A percentile compares a stretch with the other conserved stretches of the same genome.
Conservation (phyloP, 1,140 invertebrate species). For the Pseudachorutes palmiensis region DNA sequence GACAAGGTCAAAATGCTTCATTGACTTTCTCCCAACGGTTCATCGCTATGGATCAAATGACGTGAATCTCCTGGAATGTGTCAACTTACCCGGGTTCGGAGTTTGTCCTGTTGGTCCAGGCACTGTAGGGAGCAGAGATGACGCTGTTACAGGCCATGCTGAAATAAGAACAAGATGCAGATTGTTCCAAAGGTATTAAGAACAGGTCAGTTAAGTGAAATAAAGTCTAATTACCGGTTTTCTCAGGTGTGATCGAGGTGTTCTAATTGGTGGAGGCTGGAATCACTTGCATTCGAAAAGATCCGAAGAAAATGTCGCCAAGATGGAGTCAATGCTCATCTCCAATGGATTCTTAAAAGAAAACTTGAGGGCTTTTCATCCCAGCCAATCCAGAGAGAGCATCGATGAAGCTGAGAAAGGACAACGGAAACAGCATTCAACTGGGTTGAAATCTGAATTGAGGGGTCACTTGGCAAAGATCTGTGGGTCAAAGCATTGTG, state of each 20-base stretch:
- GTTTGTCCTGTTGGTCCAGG: constrained; percentile 44
- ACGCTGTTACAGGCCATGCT: constrained; percentile 45
- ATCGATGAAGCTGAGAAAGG: too few relatives aligned
- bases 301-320: constrained; percentile 42
- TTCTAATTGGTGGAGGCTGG: constrained; percentile 51
- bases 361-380: constrained; percentile 52
- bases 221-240: neutral
- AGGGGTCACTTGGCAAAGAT: constrained; percentile 47
- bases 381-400: too few relatives aligned
- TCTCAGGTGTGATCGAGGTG: constrained; percentile 46
- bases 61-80: constrained; percentile 32
- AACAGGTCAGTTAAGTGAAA: neutral
- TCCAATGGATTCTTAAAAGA: constrained; percentile 46
- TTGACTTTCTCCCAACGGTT: constrained; percentile 35
- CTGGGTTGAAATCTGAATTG: constrained; percentile 47
- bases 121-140: neutral
- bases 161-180: constrained; percentile 46
- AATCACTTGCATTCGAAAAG: constrained; percentile 44
- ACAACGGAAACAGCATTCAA: too few relatives aligned
- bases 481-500: constrained; percentile 46
- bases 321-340: constrained; percentile 45
- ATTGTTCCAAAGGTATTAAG: constrained; percentile 44
- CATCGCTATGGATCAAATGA: constrained; percentile 14
- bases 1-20: constrained; percentile 22
- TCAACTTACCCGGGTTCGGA: constrained; percentile 41